Percentiles rank a stretch among this genome's conserved stretches.
Conservation (phyloP, 2,888 invertebrate genomes). For the Aleiodes leptofemur region DNA sequence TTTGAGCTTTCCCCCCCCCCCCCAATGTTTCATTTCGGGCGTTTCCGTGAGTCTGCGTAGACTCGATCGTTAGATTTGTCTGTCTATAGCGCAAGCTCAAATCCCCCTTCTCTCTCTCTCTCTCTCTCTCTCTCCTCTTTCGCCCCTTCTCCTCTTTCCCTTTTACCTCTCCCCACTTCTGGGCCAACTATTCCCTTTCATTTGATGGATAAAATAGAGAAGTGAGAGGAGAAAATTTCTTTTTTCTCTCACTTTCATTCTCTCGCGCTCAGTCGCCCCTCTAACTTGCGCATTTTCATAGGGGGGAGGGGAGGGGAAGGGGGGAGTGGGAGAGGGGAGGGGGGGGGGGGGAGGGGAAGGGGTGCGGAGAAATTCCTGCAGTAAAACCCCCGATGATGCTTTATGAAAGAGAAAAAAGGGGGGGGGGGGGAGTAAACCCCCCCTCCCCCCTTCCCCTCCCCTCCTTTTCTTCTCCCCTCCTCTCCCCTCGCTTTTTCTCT, state of each 20-base stretch:
- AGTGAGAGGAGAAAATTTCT: background rate
- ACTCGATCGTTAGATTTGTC: constrained; percentile 65
- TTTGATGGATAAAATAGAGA: constrained; percentile 13
- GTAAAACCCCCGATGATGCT: background rate
- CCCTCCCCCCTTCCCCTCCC: background rate
- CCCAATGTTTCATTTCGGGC: constrained; percentile 58
- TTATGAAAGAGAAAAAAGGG: too few species aligned
- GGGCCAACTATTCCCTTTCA: background rate
- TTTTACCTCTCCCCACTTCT: background rate
- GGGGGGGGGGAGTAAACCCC: too few species aligned
- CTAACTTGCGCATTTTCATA: constrained; percentile 17
- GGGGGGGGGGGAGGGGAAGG: background rate
- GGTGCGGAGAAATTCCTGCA: constrained; percentile 27
- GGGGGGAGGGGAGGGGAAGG: constrained; percentile 14
- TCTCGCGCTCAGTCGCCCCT: background rate
- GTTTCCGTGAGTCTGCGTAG: constrained; percentile 62
- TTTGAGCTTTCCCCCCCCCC: constrained; percentile 45
- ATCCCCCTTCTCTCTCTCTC: constrained; percentile 14
- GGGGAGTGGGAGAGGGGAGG: too few species aligned
- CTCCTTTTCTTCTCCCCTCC: background rate
- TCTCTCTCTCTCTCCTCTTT: constrained; percentile 2
- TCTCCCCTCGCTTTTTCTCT: background rate
- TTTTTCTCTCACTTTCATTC: background rate
- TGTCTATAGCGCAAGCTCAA: constrained; percentile 48
- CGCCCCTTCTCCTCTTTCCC: background rate